Base-by-base conservation (phyloP, 2,888 invertebrate species). In the Athalia circularis region DNA sequence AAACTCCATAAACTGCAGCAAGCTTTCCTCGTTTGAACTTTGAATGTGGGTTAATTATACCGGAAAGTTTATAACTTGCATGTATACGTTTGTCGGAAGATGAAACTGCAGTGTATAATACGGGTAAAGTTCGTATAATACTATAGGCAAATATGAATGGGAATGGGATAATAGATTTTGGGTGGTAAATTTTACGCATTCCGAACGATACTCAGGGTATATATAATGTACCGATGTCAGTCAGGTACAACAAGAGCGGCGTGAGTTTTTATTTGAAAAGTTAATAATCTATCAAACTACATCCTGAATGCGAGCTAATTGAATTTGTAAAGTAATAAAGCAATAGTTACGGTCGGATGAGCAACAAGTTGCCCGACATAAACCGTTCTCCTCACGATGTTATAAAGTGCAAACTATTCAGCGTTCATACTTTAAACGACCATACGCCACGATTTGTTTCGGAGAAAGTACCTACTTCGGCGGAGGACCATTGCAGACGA, bases 311-410 rank as follows among this genome's bases (percentile, higher is more conserved):
- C 45, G 72, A 59, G 57, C 47, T 72, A 57, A 72, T 72, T 72
- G 47, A 72, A 72, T 72, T 72, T 72, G 59, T 72, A 72, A 72
- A 72, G 72, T 59, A 59, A 72, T 72, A 72, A 72, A 72, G 47
- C 45, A 59, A 72, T 57, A 47, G 72, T 59, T 59, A 13, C 57
- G 72, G 43, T 59, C 47, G 72, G 72, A 72, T 48, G 72, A 70
- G 70, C 70, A 70, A 70, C 70, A 59, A 70, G 70, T 70, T 70
- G 59, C 70, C n/a, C 70, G 70, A 70, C 57, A 59, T 59, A 72
- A 72, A 72, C 11, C 59, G 72, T 59, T 57, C 72, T 13, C 52
- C 70, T n/a, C 54, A 68, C 9, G 15, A 13, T 47, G 11, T 52
- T 4, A 7, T 5, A 9, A 47, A 1, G 47, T 47, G n/a, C n/a